A percentile compares a stretch with the other conserved stretches of the same genome.
These are phyloP conservation scores for Rhabdornis inornatus DNA, from an alignment of 2,113 vertebrate species.

Conservation along the genomic window DNA sequence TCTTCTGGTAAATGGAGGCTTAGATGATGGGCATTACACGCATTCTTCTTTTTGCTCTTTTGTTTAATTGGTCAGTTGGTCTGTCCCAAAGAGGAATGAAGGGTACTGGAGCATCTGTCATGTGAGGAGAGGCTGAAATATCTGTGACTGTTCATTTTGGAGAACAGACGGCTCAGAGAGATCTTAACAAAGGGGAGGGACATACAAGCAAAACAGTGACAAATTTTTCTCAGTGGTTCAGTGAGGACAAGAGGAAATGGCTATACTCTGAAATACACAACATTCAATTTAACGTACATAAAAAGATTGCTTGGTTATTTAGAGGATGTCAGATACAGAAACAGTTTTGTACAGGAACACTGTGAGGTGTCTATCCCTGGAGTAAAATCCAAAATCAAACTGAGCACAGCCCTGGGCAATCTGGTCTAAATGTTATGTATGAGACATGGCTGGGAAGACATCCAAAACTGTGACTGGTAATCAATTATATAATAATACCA, in stretches of 20 bases:
- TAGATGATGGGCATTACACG: not conserved
- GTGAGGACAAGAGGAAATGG: not conserved
- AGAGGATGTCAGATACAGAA: not conserved
- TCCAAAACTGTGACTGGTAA: not conserved
- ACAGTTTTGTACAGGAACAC: not conserved
- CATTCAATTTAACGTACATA: not conserved
- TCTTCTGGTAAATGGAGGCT: not conserved
- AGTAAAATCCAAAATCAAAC: not conserved
- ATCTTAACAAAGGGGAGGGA: not conserved
- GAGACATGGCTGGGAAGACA: not conserved
- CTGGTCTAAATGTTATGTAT: accelerated
- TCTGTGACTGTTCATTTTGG: not conserved
- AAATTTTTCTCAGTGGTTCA: not conserved
- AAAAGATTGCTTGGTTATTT: not conserved
- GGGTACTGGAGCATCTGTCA: not conserved
- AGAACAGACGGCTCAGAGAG: not conserved
- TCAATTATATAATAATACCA: not conserved
- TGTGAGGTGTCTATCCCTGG: not conserved
- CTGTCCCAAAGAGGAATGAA: not conserved
- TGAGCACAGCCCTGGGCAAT: not conserved
- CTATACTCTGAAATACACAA: not conserved
- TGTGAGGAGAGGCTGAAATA: not conserved
- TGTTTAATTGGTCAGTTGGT: not conserved
- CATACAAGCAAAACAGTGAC: not conserved
- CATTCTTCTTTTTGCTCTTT: not conserved